Conservation (phyloP, 1,140 invertebrate species). For the Magallana angulata region DNA sequence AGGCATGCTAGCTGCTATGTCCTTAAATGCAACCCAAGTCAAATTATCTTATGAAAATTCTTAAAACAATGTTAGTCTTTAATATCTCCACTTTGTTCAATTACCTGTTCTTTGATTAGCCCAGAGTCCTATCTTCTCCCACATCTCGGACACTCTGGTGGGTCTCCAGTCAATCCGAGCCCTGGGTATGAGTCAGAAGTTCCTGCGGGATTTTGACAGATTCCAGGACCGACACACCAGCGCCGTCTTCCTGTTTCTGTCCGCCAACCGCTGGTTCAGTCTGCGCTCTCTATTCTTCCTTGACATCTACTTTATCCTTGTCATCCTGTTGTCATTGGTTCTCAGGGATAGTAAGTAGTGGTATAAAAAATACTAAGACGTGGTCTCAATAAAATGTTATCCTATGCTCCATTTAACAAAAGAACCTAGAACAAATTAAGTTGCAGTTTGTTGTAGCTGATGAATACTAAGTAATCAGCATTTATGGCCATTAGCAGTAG, state of each 20-base stretch:
- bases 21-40: too few species aligned
- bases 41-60: too few species aligned
- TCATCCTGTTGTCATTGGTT: slow-evolving; percentile 58
- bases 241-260: slow-evolving; percentile 84
- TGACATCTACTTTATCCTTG: slow-evolving; percentile 66
- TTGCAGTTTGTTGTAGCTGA: too few species aligned
- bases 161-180: slow-evolving; percentile 93
- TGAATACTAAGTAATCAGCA: too few species aligned
- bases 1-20: too few species aligned
- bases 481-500: too few species aligned
- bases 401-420: too few species aligned
- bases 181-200: slow-evolving; percentile 84
- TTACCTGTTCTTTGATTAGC: slow-evolving; percentile 63
- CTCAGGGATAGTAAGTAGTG: slow-evolving; percentile 36
- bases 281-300: slow-evolving; percentile 86
- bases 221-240: slow-evolving; percentile 82
- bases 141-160: slow-evolving; percentile 91
- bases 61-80: too few species aligned
- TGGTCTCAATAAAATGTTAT: too few species aligned
- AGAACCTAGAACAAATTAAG: too few species aligned
- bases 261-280: slow-evolving; percentile 89
- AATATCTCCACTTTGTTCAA: too few species aligned
- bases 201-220: slow-evolving; percentile 83
- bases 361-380: too few species aligned
- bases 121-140: slow-evolving; percentile 87